Evolutionary conservation across 1,140 invertebrate species (phyloP).

Genomic region (Manduca sexta): DNA sequence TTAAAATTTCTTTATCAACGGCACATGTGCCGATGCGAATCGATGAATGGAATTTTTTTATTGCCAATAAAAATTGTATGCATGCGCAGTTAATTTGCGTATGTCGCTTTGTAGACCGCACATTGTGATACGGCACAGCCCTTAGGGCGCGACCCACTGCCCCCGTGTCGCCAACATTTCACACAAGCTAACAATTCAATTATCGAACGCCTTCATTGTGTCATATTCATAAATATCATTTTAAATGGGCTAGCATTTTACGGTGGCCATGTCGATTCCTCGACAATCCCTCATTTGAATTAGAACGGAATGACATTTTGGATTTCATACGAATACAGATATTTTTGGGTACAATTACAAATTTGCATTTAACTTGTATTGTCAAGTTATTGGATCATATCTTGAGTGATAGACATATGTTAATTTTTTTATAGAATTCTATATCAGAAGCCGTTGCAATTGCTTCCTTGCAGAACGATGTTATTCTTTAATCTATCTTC

Average conservation of each 20-base stretch:
- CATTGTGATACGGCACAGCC: slow-evolving; percentile 39
- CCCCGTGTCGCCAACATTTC: slow-evolving; percentile 47
- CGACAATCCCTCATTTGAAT: slow-evolving; percentile 47
- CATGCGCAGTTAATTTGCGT: slow-evolving; percentile 63
- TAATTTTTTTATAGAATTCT: slow-evolving; percentile 44
- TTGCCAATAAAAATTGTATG: slow-evolving; percentile 64
- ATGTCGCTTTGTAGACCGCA: slow-evolving; percentile 53
- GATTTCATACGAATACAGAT: slow-evolving; percentile 16
- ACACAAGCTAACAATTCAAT: slow-evolving; percentile 60
- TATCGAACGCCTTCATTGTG: slow-evolving; percentile 51
- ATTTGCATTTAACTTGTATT: slow-evolving; percentile 53
- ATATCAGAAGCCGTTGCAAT: slow-evolving; percentile 32
- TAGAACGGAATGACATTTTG: slow-evolving; percentile 40
- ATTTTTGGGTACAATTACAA: slow-evolving; percentile 43
- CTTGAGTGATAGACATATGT: slow-evolving; percentile 60
- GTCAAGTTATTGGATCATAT: slow-evolving; percentile 57
- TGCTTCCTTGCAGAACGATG: slow-evolving; percentile 30
- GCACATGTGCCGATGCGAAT: slow-evolving; percentile 57
- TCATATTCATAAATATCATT: slow-evolving; percentile 51
- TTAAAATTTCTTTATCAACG: slow-evolving; percentile 56
- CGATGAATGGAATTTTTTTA: slow-evolving; percentile 61
- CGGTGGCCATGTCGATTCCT: slow-evolving; percentile 47
- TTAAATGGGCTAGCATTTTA: slow-evolving; percentile 41
- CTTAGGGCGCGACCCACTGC: slow-evolving; percentile 60
- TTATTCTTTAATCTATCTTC: slow-evolving; percentile 62